Evolutionary conservation across 2,888 invertebrate genomes (phyloP).

Genomic region (Agonopterix subpropinquella): DNA sequence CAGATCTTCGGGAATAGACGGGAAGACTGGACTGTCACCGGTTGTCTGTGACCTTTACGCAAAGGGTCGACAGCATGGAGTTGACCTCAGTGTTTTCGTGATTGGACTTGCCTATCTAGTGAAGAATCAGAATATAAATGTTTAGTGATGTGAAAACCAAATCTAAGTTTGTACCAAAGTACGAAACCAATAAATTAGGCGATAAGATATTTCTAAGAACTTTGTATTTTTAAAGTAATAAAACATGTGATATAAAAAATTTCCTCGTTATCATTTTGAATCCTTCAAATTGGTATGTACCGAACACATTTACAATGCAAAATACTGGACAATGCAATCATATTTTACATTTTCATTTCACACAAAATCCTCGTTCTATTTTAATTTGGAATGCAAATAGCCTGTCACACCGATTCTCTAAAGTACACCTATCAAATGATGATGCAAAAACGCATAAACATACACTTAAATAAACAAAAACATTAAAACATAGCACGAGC

Average conservation of each 20-base stretch:
- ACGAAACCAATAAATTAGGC: constrained; percentile 8
- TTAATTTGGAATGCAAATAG: no score
- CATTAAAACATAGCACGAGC: no score
- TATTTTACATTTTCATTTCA: no score
- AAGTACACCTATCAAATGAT: no score
- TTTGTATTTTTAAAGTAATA: constrained; percentile 3
- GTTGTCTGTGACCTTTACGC: background rate
- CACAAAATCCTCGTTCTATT: no score
- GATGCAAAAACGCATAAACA: no score
- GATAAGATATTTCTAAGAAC: constrained; percentile 5
- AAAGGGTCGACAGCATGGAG: no score
- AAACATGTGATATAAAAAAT: constrained; percentile 4
- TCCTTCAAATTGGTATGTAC: constrained; percentile 1
- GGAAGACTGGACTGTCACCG: background rate
- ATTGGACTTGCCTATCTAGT: background rate
- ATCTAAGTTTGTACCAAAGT: constrained; percentile 10
- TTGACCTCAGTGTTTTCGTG: background rate
- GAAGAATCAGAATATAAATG: background rate
- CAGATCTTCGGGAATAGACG: background rate
- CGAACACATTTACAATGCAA: background rate
- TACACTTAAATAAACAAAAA: no score
- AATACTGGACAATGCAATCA: background rate
- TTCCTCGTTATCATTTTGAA: constrained; percentile 2
- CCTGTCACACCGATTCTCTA: no score
- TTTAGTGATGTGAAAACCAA: constrained; percentile 6